Conservation (phyloP, 2,113 vertebrate genomes). For the Crotalus tigris region DNA sequence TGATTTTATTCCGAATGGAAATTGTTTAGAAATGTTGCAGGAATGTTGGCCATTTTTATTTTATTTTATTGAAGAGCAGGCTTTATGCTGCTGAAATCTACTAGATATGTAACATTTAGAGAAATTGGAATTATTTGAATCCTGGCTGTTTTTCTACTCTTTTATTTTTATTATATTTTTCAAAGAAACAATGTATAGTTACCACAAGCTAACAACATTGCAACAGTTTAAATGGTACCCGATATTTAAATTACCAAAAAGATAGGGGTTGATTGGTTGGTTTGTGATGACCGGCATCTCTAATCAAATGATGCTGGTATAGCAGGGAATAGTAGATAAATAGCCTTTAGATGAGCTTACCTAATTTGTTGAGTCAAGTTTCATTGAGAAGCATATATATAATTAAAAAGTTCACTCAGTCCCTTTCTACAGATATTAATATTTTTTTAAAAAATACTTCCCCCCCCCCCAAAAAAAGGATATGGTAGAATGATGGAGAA, state of each 20-base stretch:
- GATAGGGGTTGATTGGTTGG: neutral
- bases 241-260: neutral
- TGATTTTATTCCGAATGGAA: neutral
- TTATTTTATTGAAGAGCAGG: neutral
- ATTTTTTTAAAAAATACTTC: neutral
- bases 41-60: neutral
- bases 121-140: neutral
- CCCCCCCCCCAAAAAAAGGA: neutral
- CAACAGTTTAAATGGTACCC: neutral
- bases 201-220: neutral
- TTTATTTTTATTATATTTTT: neutral
- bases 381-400: neutral
- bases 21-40: neutral
- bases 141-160: neutral
- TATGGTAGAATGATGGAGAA: neutral
- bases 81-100: neutral
- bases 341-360: neutral
- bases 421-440: neutral
- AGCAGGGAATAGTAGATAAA: neutral
- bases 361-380: neutral
- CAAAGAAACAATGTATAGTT: neutral
- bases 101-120: neutral
- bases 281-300: neutral
- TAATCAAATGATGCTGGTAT: neutral
- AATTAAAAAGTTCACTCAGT: neutral